phyloP scores from a whole-genome alignment of 2,797 vertebrate genomes.

The Presbytis comata region DNA sequence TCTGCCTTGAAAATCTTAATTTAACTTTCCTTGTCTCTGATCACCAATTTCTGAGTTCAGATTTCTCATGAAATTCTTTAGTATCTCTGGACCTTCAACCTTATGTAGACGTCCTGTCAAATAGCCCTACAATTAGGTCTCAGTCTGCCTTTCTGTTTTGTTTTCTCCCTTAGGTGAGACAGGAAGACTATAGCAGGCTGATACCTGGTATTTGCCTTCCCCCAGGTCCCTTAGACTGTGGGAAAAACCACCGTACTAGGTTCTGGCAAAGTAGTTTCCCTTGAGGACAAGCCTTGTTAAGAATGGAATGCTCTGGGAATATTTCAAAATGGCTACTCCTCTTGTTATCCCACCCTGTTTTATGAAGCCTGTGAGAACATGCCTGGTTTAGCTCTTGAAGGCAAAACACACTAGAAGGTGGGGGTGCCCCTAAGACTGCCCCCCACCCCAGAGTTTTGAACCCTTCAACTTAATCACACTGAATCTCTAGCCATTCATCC shows the following conservation, averaged over 20 bases:
- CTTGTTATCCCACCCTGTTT: not conserved
- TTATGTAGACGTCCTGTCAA: not conserved
- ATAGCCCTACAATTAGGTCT: not conserved
- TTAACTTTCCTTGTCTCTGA: not conserved
- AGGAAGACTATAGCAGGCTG: not conserved
- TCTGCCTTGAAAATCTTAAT: not conserved
- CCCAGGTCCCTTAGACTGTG: not conserved
- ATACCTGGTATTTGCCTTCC: not conserved
- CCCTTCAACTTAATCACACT: not conserved
- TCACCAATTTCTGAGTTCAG: not conserved
- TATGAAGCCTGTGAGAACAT: not conserved
- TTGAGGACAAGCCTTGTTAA: not conserved
- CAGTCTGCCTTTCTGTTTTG: not conserved
- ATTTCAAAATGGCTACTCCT: not conserved
- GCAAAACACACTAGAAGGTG: not conserved
- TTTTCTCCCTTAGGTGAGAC: not conserved
- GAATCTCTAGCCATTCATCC: not conserved
- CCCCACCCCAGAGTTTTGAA: not conserved
- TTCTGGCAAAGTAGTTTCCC: not conserved
- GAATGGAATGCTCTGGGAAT: not conserved
- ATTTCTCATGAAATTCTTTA: not conserved
- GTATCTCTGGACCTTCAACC: not conserved
- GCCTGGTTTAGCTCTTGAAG: not conserved
- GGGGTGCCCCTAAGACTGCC: rapidly evolving
- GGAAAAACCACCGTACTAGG: not conserved